Base-by-base conservation (phyloP, 1,140 invertebrate species). In the Saccostrea echinata region DNA sequence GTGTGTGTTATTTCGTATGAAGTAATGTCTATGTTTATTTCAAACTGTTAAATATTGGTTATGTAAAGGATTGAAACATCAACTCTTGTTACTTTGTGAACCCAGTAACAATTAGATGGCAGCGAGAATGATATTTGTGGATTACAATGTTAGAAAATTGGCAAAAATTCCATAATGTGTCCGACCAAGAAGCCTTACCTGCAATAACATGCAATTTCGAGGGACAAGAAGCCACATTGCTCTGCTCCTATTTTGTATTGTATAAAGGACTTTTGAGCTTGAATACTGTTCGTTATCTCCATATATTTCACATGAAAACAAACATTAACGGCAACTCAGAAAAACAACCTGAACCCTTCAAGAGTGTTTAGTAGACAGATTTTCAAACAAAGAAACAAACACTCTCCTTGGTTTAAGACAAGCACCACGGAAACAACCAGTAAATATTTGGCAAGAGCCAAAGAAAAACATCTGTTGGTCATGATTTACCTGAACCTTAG, bases 51-150 rank as follows among this genome's bases (percentile, higher is more conserved):
- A n/a, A n/a, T n/a, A n/a, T n/a, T n/a, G n/a, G n/a, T n/a, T n/a
- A n/a, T n/a, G n/a, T n/a, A n/a, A n/a, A n/a, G n/a, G n/a, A n/a
- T n/a, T n/a, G n/a, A n/a, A n/a, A n/a, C n/a, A n/a, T n/a, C n/a
- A n/a, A n/a, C n/a, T n/a, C n/a, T n/a, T n/a, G n/a, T n/a, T n/a
- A n/a, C n/a, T n/a, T n/a, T n/a, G n/a, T n/a, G n/a, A n/a, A n/a
- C n/a, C n/a, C n/a, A n/a, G n/a, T n/a, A n/a, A n/a, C n/a, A 85
- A 68, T 85, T 64, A 13, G 61, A 85, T 85, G 61, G 84, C n/a
- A 85, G 13, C 16, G 84, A 85, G 18, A 21, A n/a, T 35, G 43
- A 30, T n/a, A 85, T 64, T 21, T 85, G 1, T 85, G 84, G 84
- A 27, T 57, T 18, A 35, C 30, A 16, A 30, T 21, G 9, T 30